phyloP scores from a whole-genome alignment of 2,797 vertebrate species.

The Danio aesculapii region DNA sequence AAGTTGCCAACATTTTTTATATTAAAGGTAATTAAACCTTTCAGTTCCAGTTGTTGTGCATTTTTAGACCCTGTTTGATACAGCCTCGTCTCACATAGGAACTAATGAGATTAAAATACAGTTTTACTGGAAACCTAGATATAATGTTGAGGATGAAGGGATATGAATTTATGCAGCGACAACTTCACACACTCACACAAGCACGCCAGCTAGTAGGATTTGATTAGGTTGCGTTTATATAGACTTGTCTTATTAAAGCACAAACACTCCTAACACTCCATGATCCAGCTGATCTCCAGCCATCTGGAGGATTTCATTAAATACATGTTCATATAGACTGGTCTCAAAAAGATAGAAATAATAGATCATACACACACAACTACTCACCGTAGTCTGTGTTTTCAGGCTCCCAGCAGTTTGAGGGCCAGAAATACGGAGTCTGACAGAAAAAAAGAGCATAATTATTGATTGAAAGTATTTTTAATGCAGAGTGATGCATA shows the following conservation, averaged over 20 bases:
- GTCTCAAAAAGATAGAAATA: constrained; percentile 11
- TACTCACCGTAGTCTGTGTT: constrained; percentile 88
- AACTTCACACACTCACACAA: constrained; percentile 27
- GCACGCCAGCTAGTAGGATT: constrained; percentile 62
- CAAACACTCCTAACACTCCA: not conserved
- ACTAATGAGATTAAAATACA: not conserved
- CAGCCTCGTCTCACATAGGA: not conserved
- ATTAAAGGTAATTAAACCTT: not conserved
- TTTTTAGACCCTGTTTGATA: not conserved
- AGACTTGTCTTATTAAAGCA: constrained; percentile 26
- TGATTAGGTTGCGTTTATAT: constrained; percentile 66
- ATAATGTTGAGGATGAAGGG: not conserved
- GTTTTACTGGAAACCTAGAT: not conserved
- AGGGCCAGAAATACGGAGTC: constrained; percentile 91
- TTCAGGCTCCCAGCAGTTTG: constrained; percentile 91
- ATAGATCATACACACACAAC: not conserved
- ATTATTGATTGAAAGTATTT: not conserved
- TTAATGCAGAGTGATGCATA: not conserved
- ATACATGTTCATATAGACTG: constrained; percentile 35
- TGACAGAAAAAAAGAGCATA: constrained; percentile 61
- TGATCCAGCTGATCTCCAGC: constrained; percentile 24
- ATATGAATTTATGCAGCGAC: not conserved
- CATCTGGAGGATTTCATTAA: constrained; percentile 69
- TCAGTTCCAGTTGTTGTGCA: not conserved
- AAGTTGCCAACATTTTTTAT: too few relatives aligned